These are phyloP conservation scores for Sphaeridia pumilis DNA, from an alignment of 2,888 invertebrate genomes.

Conservation along the genomic window DNA sequence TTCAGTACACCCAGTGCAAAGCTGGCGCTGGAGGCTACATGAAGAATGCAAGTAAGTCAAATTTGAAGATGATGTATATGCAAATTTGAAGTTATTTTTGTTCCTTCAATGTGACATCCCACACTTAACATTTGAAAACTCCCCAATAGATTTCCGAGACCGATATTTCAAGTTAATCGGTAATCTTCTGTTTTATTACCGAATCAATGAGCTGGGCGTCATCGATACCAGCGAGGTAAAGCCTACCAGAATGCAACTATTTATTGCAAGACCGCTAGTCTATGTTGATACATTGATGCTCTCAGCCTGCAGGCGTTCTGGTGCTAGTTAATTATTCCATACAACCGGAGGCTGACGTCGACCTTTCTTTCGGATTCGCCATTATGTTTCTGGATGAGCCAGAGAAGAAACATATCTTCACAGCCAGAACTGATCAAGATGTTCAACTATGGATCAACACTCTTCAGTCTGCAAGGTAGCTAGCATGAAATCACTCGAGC, in stretches of 20 bases:
- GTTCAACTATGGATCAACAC: slow-evolving; percentile 59
- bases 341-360: slow-evolving; percentile 51
- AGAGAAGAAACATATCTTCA: slow-evolving; percentile 57
- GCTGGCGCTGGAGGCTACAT: slow-evolving; percentile 38
- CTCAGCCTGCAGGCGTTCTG: slow-evolving; percentile 57
- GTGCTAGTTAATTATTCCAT: slow-evolving; percentile 61
- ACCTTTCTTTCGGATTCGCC: slow-evolving; percentile 60
- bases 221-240: slow-evolving; percentile 46
- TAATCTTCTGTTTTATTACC: slow-evolving; percentile 65
- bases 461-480: slow-evolving; percentile 50
- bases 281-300: too few species aligned
- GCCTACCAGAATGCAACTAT: not conserved
- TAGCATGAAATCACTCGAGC: not conserved
- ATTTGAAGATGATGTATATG: not conserved
- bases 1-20: slow-evolving; percentile 49
- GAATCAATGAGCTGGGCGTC: slow-evolving; percentile 55
- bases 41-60: slow-evolving; percentile 1
- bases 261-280: too few species aligned
- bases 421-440: slow-evolving; percentile 57
- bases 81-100: not conserved
- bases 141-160: slow-evolving; percentile 62
- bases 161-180: slow-evolving; percentile 62
- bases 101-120: not conserved
- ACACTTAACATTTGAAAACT: slow-evolving; percentile 25
- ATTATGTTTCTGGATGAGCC: slow-evolving; percentile 56